Conservation (phyloP, 1,140 invertebrate species). For the Penaeus chinensis region DNA sequence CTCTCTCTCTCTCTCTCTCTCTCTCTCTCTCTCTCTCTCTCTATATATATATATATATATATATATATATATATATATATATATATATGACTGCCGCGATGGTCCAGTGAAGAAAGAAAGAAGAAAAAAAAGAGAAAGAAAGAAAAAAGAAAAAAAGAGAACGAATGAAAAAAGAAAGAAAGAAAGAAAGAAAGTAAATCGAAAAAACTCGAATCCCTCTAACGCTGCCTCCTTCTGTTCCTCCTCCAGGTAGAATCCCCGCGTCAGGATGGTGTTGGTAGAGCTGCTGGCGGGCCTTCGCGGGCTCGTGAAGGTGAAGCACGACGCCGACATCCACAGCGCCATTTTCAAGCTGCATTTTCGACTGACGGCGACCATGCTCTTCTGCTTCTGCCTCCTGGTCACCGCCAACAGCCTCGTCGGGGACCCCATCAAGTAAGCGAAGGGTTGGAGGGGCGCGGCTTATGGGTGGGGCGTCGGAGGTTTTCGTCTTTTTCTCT, state of each 20-base stretch:
- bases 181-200: too few species aligned
- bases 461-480: neutral
- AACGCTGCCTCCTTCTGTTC: neutral
- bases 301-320: constrained; percentile 65
- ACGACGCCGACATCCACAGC: constrained; percentile 70
- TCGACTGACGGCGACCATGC: constrained; percentile 72
- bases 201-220: too few species aligned
- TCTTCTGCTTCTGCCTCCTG: constrained; percentile 68
- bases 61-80: too few species aligned
- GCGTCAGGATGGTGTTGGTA: constrained; percentile 61
- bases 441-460: neutral
- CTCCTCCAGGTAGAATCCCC: neutral
- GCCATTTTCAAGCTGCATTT: constrained; percentile 75
- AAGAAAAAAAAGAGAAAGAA: too few species aligned
- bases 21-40: too few species aligned
- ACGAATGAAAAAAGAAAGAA: too few species aligned
- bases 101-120: too few species aligned
- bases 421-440: constrained; percentile 63
- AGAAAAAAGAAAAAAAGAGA: too few species aligned
- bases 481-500: too few species aligned
- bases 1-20: too few species aligned
- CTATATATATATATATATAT: too few species aligned
- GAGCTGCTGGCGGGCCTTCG: constrained; percentile 61
- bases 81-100: too few species aligned
- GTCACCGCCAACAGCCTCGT: constrained; percentile 62